phyloP scores from a whole-genome alignment of 2,113 vertebrate genomes.

The Misgurnus mizolepis region DNA sequence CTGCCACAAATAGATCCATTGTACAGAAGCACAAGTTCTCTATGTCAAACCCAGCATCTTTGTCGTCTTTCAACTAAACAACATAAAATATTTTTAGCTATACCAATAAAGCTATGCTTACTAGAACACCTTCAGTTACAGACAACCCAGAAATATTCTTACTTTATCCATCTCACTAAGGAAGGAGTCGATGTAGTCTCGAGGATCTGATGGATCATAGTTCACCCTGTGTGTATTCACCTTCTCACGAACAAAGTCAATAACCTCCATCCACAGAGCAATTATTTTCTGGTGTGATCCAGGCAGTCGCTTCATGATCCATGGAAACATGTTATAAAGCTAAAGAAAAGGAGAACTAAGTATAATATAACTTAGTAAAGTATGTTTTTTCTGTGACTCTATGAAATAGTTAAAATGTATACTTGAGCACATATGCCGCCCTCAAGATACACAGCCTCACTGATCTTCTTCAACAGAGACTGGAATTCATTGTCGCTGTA shows the following conservation, averaged over 20 bases:
- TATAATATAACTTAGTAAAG: no score
- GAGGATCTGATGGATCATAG: constrained; percentile 69
- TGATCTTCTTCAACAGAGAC: constrained; percentile 68
- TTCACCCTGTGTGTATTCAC: constrained; percentile 74
- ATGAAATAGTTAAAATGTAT: not conserved
- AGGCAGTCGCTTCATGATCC: constrained; percentile 73
- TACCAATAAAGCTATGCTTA: not conserved
- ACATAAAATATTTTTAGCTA: not conserved
- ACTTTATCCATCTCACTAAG: constrained; percentile 82
- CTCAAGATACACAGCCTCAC: constrained; percentile 33
- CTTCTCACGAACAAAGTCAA: constrained; percentile 56
- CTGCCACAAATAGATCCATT: constrained; percentile 77
- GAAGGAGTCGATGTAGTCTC: constrained; percentile 83
- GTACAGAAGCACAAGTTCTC: constrained; percentile 65
- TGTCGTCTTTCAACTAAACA: constrained; percentile 30
- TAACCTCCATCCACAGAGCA: constrained; percentile 26
- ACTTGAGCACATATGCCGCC: no score
- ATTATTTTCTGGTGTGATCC: constrained; percentile 74
- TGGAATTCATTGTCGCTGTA: constrained; percentile 75
- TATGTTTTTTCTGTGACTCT: no score
- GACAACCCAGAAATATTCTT: not conserved
- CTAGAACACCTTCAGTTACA: not conserved
- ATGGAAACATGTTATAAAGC: constrained; percentile 71
- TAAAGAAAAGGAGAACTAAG: constrained; percentile 52
- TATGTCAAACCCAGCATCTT: constrained; percentile 63